Evolutionary conservation across 37 sponge, comb jelly and placozoan genomes (phyloP), one percentile per base, ranked within the genome.

Genomic region (Sycon ciliatum): DNA sequence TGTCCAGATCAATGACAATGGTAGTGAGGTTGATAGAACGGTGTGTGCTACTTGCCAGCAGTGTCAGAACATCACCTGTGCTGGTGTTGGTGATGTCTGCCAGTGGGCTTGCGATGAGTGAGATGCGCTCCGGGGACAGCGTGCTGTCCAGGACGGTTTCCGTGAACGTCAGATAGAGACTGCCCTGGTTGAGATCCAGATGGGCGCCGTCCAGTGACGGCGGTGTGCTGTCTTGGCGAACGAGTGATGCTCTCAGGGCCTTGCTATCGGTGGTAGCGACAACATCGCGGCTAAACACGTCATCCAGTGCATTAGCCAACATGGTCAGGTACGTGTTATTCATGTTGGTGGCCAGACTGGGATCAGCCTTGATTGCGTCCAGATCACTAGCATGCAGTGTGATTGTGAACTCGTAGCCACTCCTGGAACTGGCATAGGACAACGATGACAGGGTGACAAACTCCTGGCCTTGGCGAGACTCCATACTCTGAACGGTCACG

Each of bases 71-170:
- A n/a, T n/a, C n/a, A n/a, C n/a, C n/a, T n/a, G n/a, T n/a, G n/a
- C n/a, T n/a, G n/a, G n/a, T n/a, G n/a, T n/a, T n/a, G n/a, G n/a
- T n/a, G n/a, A n/a, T n/a, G n/a, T n/a, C n/a, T n/a, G n/a, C n/a
- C n/a, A n/a, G n/a, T n/a, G n/a, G n/a, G n/a, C n/a, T n/a, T n/a
- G n/a, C n/a, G n/a, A n/a, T n/a, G n/a, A n/a, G n/a, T n/a, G n/a
- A n/a, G n/a, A n/a, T n/a, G n/a, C n/a, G n/a, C n/a, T n/a, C n/a
- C n/a, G n/a, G n/a, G n/a, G n/a, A n/a, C n/a, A n/a, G n/a, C n/a
- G 84, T 78, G 37, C 73, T 73, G 9, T 57, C 81, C 55, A 85
- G 75, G 33, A 89, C 78, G 18, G 90, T 78, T 37, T 89, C 90
- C 56, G 70, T 76, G 63, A 89, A 89, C 1, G 76, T 75, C 29